Evolutionary conservation across 2,888 invertebrate species (phyloP), one percentile per base, ranked within the genome.

Genomic region (Linnaemya vulpina): DNA sequence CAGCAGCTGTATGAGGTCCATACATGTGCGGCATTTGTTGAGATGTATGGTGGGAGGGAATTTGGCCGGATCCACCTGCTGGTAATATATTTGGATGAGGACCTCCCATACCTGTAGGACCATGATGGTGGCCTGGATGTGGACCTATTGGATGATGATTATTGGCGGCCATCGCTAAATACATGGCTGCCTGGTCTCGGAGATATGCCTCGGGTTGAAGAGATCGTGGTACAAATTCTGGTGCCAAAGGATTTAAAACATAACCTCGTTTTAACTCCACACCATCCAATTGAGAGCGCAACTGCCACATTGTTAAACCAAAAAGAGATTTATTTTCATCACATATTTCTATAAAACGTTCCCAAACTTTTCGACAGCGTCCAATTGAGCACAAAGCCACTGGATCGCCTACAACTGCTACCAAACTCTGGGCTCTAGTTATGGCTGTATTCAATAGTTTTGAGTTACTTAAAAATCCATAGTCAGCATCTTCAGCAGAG

Each of bases 381-480:
- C 97, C 97, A 67, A 96, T 94, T 0, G 96, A 95, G 88, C 96
- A 96, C 11, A 97, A 92, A 0, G 96, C 96, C 0, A 97, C 95
- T 0, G 97, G 97, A 93, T 97, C 97, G 0, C 97, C 97, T 1
- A 97, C 96, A 15, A 97, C 96, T 3, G 96, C 96, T 0, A 97
- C 96, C 65, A 97, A 92, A 88, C 96, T 96, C 92, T 96, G 96
- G 0, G 97, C 97, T 81, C 97, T 93, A 0, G 94, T 97, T 70
- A 97, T 95, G 0, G 97, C 97, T 0, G 97, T 97, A 90, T 97
- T 97, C 35, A 97, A 91, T 5, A 97, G 93, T 89, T 96, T 96
- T 0, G 96, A 95, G 91, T 97, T 96, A 35, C 96, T 96, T 58
- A 97, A 92, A 90, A 97, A 97, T 0, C 97, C 96, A 89, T 96